These are phyloP conservation scores for Takifugu ocellatus DNA, from an alignment of 2,797 vertebrate genomes.

Conservation along the genomic window DNA sequence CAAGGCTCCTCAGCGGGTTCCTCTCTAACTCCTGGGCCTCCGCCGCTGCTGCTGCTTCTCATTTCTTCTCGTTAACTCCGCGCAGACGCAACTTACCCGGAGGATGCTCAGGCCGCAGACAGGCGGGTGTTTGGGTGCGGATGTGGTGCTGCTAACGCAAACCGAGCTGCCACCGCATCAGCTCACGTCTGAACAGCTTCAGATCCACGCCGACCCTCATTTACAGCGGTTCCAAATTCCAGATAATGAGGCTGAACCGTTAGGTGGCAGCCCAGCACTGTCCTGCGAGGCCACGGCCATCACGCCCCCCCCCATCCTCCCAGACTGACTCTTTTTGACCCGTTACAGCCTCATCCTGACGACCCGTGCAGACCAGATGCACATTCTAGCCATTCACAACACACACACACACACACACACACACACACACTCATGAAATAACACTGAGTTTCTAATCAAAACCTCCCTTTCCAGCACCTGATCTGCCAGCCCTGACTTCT, in stretches of 20 bases:
- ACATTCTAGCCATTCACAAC: constrained; percentile 29
- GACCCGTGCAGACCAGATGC: constrained; percentile 48
- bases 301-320: constrained; percentile 10
- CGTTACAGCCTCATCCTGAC: constrained; percentile 62
- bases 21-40: constrained; percentile 25
- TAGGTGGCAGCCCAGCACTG: constrained; percentile 68
- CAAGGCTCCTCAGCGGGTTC: constrained; percentile 30
- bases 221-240: constrained; percentile 5
- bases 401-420: too few species aligned
- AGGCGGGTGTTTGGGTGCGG: constrained; percentile 1
- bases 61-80: constrained; percentile 39
- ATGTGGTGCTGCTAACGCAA: constrained; percentile 21
- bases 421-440: neutral
- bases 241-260: constrained; percentile 42
- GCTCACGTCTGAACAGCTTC: constrained; percentile 1
- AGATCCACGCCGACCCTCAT: neutral
- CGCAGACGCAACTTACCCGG: constrained; percentile 25
- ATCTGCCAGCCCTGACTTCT: constrained; percentile 45
- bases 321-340: constrained; percentile 31
- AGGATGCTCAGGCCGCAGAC: neutral
- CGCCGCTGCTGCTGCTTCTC: constrained; percentile 14
- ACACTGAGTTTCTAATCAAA: constrained; percentile 54
- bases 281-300: constrained; percentile 5
- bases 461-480: constrained; percentile 30
- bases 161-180: constrained; percentile 12